Evolutionary conservation across 2,797 vertebrate species (phyloP), one percentile per base, ranked within the genome.

Genomic region (Synanceia verrucosa): DNA sequence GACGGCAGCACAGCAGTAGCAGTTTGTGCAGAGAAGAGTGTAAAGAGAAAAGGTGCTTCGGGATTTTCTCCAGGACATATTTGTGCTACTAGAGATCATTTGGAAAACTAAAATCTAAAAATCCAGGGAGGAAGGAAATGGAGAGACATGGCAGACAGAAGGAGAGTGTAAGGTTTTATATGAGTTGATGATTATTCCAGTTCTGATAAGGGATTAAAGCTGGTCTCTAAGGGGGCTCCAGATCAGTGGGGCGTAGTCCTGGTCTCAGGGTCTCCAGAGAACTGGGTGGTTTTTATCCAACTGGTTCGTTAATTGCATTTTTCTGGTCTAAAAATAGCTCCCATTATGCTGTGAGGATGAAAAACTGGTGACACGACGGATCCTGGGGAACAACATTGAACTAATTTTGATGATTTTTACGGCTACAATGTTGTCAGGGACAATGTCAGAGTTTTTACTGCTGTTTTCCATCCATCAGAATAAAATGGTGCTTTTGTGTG

Each of bases 241-340:
- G 57, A 69, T 75, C 71, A 64, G 43, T 21, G 19, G 65, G 62
- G 73, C 10, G 0, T 44, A 50, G 36, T 65, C n/a, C 46, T 39
- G 14, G 10, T 72, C 57, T 36, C 34, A 6, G 19, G 28, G 41
- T 53, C 46, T 64, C 46, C 18, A 5, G 26, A 62, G 23, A 13
- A 68, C 73, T 46, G 18, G 56, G 10, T 60, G 51, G 33, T 57
- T 74, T 80, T 34, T 39, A 5, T 70, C 43, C 48, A 18, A 2
- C 52, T 60, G 47, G 19, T 70, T 59, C 3, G 11, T 65, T 73
- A 70, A 82, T 78, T 78, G 26, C 64, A 59, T 80, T 66, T 13
- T 24, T 58, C 21, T 74, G 44, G 29, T 65, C 58, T 66, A 75
- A 73, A 53, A 72, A 78, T 79, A 62, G 53, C 14, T 14, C 9